Evolutionary conservation across 2,888 invertebrate species (phyloP), one percentile per base, ranked within the genome.

Genomic region (Ophion obscuratus): DNA sequence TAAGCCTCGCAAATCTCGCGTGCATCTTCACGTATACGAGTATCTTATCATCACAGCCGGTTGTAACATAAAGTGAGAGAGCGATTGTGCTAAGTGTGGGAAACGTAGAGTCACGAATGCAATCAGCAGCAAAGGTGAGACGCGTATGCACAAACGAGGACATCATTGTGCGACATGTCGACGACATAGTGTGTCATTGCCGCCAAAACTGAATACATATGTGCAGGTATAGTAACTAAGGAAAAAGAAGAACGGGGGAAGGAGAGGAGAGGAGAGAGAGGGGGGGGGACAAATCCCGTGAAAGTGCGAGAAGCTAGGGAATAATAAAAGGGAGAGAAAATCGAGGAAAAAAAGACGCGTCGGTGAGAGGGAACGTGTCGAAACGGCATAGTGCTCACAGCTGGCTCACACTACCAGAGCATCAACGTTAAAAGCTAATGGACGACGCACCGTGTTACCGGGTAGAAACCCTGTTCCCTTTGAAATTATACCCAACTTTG

Each of bases 401-500:
- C 62, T 64, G 67, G 78, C 57, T 81, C 79, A 73, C 78, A 73
- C 53, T 71, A 70, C 36, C 44, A 78, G 68, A 88, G 87, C 88
- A 87, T 89, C 89, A 89, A 84, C 89, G 89, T 86, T 91, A 90
- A 91, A 91, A 91, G 90, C 91, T 91, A 91, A 91, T 91, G 91
- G 90, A 90, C 88, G 87, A 81, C 80, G 68, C 76, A 64, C 66
- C 24, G 66, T 57, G 71, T 57, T 53, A 75, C 61, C 75, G 79
- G 61, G 20, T 36, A 44, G n/a, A 53, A 66, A 53, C 53, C 53
- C 71, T 17, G 53, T 76, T 83, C 73, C 73, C 83, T 86, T 86
- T 86, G 80, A 86, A 77, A 86, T 86, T 77, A 86, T 68, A 86
- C 75, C 82, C 67, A 80, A 71, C 47, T 47, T 20, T 44, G n/a